These are phyloP conservation scores for Rhinolophus ferrumequinum DNA, from an alignment of 2,113 vertebrate species.

Conservation along the genomic window DNA sequence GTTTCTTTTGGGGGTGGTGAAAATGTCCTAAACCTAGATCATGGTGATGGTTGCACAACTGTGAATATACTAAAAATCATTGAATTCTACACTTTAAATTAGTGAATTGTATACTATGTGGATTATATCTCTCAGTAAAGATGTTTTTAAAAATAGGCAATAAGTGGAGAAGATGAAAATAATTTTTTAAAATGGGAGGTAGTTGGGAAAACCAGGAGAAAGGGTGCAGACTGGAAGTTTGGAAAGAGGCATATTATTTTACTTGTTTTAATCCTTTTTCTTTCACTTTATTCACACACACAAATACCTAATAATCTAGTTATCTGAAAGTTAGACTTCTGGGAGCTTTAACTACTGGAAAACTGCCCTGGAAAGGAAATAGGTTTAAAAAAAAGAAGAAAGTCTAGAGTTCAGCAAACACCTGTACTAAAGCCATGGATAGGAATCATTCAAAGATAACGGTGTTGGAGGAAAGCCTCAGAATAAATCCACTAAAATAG, in stretches of 20 bases:
- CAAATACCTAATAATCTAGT: neutral
- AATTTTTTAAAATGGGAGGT: neutral
- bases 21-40: neutral
- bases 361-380: neutral
- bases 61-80: neutral
- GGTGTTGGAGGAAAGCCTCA: neutral
- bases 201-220: neutral
- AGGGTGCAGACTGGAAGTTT: neutral
- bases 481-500: neutral
- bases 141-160: neutral
- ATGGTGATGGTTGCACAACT: neutral
- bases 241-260: neutral
- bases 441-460: neutral
- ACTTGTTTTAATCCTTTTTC: neutral
- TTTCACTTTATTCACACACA: neutral
- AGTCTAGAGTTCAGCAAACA: neutral
- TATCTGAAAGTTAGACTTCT: neutral
- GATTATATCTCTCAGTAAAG: neutral
- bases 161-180: neutral
- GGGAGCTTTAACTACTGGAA: neutral
- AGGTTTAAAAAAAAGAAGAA: neutral
- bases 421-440: neutral
- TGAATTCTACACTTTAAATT: neutral
- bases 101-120: neutral
- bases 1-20: neutral